Conservation (phyloP, 1,140 invertebrate species). For the Bombus vancouverensis region DNA sequence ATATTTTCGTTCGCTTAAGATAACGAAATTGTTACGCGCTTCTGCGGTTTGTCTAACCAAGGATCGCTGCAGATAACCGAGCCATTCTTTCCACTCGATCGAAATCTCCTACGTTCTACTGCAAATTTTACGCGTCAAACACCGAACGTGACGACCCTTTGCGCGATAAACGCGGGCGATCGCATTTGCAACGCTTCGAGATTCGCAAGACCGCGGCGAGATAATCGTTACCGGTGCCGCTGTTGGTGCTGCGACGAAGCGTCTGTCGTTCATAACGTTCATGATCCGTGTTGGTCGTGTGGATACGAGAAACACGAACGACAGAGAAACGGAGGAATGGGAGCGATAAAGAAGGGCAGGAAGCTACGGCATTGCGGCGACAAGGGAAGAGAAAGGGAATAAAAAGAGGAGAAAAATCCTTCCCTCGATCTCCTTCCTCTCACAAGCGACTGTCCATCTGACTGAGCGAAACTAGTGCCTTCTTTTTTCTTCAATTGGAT, state of each 20-base stretch:
- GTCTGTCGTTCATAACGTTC: slow-evolving; percentile 60
- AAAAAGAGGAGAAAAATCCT: too few species aligned
- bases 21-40: slow-evolving; percentile 35
- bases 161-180: too few species aligned
- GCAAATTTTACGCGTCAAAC: slow-evolving; percentile 13
- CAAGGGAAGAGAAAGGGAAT: neutral
- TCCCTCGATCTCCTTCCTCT: slow-evolving; percentile 5
- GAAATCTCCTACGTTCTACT: neutral
- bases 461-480: slow-evolving; percentile 36
- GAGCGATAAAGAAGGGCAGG: neutral
- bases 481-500: slow-evolving; percentile 57
- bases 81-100: neutral
- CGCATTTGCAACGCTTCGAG: too few species aligned
- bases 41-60: slow-evolving; percentile 11
- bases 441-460: slow-evolving; percentile 33
- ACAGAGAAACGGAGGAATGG: neutral
- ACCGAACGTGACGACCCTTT: neutral
- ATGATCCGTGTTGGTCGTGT: slow-evolving; percentile 34
- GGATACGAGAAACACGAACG: slow-evolving; percentile 11
- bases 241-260: slow-evolving; percentile 9
- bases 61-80: neutral
- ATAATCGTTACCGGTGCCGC: too few species aligned
- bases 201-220: too few species aligned
- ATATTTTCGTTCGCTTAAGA: slow-evolving; percentile 12
- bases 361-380: too few species aligned